phyloP scores from a whole-genome alignment of 2,797 vertebrate genomes.

The Darevskia nairensis region DNA sequence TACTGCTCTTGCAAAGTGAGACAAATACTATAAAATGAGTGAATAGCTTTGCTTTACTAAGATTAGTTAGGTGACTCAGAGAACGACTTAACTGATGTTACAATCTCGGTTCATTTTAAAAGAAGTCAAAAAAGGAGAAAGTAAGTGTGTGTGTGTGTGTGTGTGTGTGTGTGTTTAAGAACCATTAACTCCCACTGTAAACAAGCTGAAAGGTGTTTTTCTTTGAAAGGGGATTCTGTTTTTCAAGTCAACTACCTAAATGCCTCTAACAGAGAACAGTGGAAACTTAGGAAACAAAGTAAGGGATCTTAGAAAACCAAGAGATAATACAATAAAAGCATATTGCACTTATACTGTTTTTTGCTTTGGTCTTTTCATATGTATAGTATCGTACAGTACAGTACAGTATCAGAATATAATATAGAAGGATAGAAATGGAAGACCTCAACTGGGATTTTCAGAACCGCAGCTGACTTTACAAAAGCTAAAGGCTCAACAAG shows the following conservation, averaged over 20 bases:
- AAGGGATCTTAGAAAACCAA: slow-evolving; percentile 23
- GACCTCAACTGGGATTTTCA: neutral
- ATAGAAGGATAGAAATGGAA: neutral
- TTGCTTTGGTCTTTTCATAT: neutral
- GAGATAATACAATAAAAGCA: neutral
- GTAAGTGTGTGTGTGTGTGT: neutral
- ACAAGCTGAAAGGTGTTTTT: slow-evolving; percentile 42
- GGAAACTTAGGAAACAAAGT: slow-evolving; percentile 16
- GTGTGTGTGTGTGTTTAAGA: neutral
- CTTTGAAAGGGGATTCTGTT: slow-evolving; percentile 20
- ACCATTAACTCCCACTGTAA: slow-evolving; percentile 33
- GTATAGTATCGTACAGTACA: too few relatives aligned
- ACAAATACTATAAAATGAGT: slow-evolving; percentile 61
- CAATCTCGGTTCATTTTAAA: slow-evolving; percentile 45
- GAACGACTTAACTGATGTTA: slow-evolving; percentile 53
- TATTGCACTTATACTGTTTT: accelerated
- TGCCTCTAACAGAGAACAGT: slow-evolving; percentile 1
- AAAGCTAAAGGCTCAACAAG: slow-evolving; percentile 3
- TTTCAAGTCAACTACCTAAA: slow-evolving; percentile 27
- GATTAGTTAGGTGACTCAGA: slow-evolving; percentile 67
- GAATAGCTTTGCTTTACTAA: slow-evolving; percentile 60
- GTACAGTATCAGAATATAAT: neutral
- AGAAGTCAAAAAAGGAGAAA: neutral
- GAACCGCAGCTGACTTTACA: neutral
- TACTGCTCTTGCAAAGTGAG: slow-evolving; percentile 52